These are phyloP conservation scores for Orycteropus afer DNA, from an alignment of 2,113 vertebrate genomes.

Conservation along the genomic window DNA sequence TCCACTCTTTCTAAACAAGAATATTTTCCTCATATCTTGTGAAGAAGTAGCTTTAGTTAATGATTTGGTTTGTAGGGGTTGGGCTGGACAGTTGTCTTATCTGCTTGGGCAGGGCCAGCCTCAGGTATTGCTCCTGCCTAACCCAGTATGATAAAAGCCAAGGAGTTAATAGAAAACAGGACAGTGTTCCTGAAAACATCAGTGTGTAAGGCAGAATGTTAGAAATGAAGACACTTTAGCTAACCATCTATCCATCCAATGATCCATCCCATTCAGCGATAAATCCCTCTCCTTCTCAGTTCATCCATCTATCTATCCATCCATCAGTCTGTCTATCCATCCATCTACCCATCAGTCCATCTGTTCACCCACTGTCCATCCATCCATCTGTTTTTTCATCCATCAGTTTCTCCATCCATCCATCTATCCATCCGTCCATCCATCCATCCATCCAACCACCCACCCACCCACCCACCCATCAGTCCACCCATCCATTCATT, in stretches of 20 bases:
- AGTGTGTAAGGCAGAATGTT: neutral
- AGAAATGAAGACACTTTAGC: neutral
- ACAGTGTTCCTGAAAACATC: neutral
- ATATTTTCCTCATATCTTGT: neutral
- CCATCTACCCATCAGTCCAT: neutral
- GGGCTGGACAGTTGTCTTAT: neutral
- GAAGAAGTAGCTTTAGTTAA: neutral
- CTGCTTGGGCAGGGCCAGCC: neutral
- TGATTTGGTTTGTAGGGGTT: neutral
- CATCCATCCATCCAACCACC: too few species aligned
- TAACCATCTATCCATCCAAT: neutral
- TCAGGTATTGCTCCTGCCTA: neutral
- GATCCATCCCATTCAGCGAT: neutral
- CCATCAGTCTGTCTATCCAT: neutral
- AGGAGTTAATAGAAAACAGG: neutral
- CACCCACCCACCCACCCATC: too few species aligned
- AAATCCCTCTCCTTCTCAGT: too few species aligned
- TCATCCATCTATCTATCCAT: neutral
- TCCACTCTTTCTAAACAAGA: neutral
- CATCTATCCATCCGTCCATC: rapidly evolving
- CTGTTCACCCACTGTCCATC: too few species aligned
- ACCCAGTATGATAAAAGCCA: neutral
- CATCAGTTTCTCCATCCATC: neutral
- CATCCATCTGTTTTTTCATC: rapidly evolving
- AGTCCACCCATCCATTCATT: neutral